A percentile compares a stretch with the other conserved stretches of the same genome.
Evolutionary conservation across 1,140 invertebrate genomes (phyloP).

Genomic region (Drosophila biarmipes): DNA sequence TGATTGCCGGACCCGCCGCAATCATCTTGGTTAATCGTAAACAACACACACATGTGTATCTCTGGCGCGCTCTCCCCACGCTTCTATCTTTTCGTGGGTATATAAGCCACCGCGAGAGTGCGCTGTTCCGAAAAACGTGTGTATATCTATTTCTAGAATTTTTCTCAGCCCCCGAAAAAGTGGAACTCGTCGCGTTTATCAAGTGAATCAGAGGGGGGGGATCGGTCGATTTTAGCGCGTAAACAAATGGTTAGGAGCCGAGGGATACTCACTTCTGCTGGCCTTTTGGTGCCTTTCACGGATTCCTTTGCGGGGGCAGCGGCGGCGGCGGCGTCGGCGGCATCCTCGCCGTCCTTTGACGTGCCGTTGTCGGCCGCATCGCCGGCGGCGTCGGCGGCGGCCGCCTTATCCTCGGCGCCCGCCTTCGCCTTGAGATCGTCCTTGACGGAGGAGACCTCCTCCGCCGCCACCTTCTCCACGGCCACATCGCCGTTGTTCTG

Average conservation of each 20-base stretch:
- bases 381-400: conserved; percentile 70
- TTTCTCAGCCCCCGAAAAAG: conserved; percentile 43
- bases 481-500: conserved; percentile 83
- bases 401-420: conserved; percentile 70
- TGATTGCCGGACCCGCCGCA: conserved; percentile 67
- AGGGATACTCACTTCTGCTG: conserved; percentile 77
- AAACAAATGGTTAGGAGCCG: conserved; percentile 50
- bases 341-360: conserved; percentile 74
- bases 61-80: neutral
- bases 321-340: conserved; percentile 55
- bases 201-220: conserved; percentile 57
- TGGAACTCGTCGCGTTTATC: conserved; percentile 23
- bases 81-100: conserved; percentile 14
- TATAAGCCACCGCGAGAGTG: conserved; percentile 39
- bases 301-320: conserved; percentile 79
- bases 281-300: conserved; percentile 83
- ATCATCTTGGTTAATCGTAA: conserved; percentile 79
- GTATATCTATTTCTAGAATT: conserved; percentile 81
- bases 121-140: conserved; percentile 65
- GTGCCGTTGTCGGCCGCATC: conserved; percentile 78
- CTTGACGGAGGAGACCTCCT: conserved; percentile 71
- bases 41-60: conserved; percentile 51
- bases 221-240: conserved; percentile 33
- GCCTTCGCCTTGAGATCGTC: conserved; percentile 83
- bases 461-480: conserved; percentile 80